These are phyloP conservation scores for Tetramorium parvispinum DNA, from an alignment of 1,140 invertebrate species.

Conservation along the genomic window DNA sequence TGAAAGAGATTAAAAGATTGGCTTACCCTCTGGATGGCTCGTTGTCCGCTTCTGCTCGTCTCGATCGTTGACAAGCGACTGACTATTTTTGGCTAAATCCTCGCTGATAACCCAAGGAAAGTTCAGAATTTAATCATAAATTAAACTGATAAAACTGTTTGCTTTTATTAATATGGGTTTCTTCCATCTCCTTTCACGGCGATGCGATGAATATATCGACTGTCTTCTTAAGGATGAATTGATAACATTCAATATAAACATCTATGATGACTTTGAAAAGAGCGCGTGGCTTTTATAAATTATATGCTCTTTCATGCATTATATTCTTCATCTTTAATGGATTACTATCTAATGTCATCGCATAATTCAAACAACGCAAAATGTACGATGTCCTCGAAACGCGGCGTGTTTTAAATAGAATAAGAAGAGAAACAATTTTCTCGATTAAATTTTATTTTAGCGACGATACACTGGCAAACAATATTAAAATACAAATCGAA, in stretches of 20 bases:
- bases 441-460: background rate
- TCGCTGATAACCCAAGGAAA: conserved; percentile 30
- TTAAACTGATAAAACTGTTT: conserved; percentile 64
- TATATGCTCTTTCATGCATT: background rate
- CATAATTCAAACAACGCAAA: background rate
- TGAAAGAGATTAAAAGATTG: background rate
- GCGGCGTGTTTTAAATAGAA: background rate
- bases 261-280: background rate
- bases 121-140: background rate
- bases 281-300: background rate
- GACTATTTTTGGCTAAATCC: background rate
- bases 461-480: background rate
- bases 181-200: background rate
- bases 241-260: background rate
- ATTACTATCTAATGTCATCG: background rate
- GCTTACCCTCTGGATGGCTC: conserved; percentile 9
- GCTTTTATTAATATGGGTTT: conserved; percentile 1
- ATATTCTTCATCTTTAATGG: background rate
- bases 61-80: conserved; percentile 32
- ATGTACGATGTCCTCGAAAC: background rate
- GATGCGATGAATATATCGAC: background rate
- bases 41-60: background rate
- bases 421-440: background rate
- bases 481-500: background rate
- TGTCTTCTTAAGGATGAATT: background rate